phyloP scores from a whole-genome alignment of 2,113 vertebrate genomes.

The Clarias macrocephalus region DNA sequence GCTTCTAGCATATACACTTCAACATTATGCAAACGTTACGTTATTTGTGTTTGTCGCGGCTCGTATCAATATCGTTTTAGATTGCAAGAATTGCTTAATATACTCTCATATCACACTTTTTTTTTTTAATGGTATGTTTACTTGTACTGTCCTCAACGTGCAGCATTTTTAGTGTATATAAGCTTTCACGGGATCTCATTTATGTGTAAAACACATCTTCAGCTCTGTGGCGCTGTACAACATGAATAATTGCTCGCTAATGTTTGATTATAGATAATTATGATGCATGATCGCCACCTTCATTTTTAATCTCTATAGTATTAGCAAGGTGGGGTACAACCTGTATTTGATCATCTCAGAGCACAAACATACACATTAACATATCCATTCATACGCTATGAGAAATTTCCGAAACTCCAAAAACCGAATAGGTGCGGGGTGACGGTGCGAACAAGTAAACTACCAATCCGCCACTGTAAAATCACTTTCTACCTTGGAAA shows the following conservation, averaged over 20 bases:
- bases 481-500: not conserved
- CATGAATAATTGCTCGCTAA: not conserved
- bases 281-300: not conserved
- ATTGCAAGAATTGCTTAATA: not conserved
- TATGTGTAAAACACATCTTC: not conserved
- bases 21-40: not conserved
- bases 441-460: too few relatives aligned
- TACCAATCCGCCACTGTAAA: too few relatives aligned
- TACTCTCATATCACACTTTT: not conserved
- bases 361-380: too few relatives aligned
- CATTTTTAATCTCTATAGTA: too few relatives aligned
- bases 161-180: not conserved
- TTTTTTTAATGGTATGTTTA: not conserved
- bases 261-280: not conserved
- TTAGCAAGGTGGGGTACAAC: not conserved
- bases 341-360: too few relatives aligned
- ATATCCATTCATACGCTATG: too few relatives aligned
- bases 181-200: not conserved
- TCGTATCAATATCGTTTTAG: not conserved
- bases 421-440: too few relatives aligned
- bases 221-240: not conserved
- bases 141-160: not conserved
- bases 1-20: not conserved
- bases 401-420: too few relatives aligned
- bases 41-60: not conserved